phyloP scores from a whole-genome alignment of 2,888 invertebrate species.

The Leptopilina myrica region DNA sequence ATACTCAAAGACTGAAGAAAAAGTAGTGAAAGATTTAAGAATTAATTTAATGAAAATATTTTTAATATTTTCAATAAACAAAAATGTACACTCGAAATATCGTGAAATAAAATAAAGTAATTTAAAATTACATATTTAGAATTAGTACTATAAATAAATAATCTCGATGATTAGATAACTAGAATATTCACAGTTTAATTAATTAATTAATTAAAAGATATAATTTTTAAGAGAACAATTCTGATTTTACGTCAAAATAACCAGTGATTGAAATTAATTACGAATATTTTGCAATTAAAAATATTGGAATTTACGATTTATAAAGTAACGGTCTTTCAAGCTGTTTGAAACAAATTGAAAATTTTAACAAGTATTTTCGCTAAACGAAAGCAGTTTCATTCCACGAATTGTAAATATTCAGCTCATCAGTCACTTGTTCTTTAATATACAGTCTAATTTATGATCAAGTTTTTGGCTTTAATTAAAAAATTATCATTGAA shows the following conservation, averaged over 20 bases:
- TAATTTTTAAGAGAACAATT: too few species aligned
- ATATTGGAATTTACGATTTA: background rate
- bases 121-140: too few species aligned
- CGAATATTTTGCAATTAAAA: too few species aligned
- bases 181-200: too few species aligned
- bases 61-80: background rate
- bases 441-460: constrained; percentile 52
- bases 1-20: too few species aligned
- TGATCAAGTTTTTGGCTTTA: constrained; percentile 53
- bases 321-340: background rate
- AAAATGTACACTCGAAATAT: background rate
- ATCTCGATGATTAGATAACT: too few species aligned
- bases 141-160: too few species aligned
- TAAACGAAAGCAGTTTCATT: constrained; percentile 1
- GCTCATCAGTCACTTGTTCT: constrained; percentile 50
- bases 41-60: background rate
- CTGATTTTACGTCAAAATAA: too few species aligned
- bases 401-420: constrained; percentile 51
- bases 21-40: too few species aligned
- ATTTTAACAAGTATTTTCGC: background rate
- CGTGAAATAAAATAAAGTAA: too few species aligned
- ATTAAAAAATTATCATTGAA: constrained; percentile 52
- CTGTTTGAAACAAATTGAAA: constrained; percentile 4
- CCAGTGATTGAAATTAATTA: too few species aligned
- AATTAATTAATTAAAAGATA: too few species aligned